Evolutionary conservation across 2,888 invertebrate genomes (phyloP), one percentile per base, ranked within the genome.

Genomic region (Sphaeridia pumilis): DNA sequence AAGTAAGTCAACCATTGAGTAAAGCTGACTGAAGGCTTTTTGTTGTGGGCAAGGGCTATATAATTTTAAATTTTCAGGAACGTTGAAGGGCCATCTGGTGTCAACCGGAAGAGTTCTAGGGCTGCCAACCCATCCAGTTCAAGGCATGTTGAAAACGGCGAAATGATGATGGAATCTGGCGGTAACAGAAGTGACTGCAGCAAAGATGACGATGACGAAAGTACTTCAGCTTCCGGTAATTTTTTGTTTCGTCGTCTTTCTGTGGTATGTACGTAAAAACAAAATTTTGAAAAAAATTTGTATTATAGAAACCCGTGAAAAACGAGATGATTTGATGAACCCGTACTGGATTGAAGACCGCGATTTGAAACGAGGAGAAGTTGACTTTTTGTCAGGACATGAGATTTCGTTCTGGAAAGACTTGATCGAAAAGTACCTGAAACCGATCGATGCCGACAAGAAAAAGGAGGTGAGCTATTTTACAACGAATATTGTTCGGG

Each of bases 341-440:
- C 93, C 94, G 0, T 89, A 83, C 68, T 95, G 94, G 94, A 83
- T 94, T 63, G 89, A 87, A 69, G 93, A 94, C 70, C 80, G 83
- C 0, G 85, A 84, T 49, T 73, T 95, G 55, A 82, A 84, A 65
- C 86, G 88, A 69, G 94, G 94, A 45, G 88, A 89, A 71, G 84
- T 92, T 20, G 89, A 90, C 67, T 85, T 84, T 67, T 74, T 98
- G 52, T 81, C 79, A 17, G 84, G 85, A 60, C 77, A 84, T 57
- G 97, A 98, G 74, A 76, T 83, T 55, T 75, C 76, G 50, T 98
- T 98, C 73, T 98, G 95, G 95, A 85, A 82, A 69, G 93, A 94
- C 66, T 74, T 98, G 50, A 81, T 98, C 61, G 87, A 86, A 56
- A 89, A 92, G 74, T 94, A 98, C 75, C 76, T 97, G 49, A 86